A percentile compares a stretch with the other conserved stretches of the same genome.
Evolutionary conservation across 2,113 vertebrate genomes (phyloP).

Genomic region (Spea bombifrons): DNA sequence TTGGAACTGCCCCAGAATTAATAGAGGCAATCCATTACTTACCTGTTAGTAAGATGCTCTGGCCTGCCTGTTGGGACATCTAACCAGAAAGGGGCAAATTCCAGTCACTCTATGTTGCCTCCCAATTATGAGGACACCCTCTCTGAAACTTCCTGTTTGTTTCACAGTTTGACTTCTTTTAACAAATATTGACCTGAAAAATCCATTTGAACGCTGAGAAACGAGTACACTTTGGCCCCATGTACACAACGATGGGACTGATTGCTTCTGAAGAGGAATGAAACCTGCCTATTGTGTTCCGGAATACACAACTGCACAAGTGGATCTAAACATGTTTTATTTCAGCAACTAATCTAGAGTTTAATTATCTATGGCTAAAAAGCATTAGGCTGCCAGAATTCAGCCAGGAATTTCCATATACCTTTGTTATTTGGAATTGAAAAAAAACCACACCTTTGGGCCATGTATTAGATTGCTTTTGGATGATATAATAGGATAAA

Average conservation of each 20-base stretch:
- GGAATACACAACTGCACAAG: too few species aligned
- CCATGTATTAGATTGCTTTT: too few species aligned
- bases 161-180: constrained; percentile 9
- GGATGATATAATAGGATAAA: too few species aligned
- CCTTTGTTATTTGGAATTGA: too few species aligned
- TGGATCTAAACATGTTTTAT: too few species aligned
- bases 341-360: too few species aligned
- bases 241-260: neutral
- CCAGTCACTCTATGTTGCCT: constrained; percentile 14
- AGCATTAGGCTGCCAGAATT: too few species aligned
- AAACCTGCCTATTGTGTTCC: too few species aligned
- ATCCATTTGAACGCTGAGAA: neutral
- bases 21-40: neutral
- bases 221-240: neutral
- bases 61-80: neutral
- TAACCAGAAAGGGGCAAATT: neutral
- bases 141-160: constrained; percentile 15
- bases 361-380: too few species aligned
- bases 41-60: constrained; percentile 13
- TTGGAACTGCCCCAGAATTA: neutral
- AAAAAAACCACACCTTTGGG: too few species aligned
- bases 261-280: too few species aligned
- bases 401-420: too few species aligned
- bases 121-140: constrained; percentile 15
- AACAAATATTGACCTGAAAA: constrained; percentile 23